A percentile compares a stretch with the other conserved stretches of the same genome.
Evolutionary conservation across 2,888 invertebrate genomes (phyloP).

Genomic region (Tuta absoluta): DNA sequence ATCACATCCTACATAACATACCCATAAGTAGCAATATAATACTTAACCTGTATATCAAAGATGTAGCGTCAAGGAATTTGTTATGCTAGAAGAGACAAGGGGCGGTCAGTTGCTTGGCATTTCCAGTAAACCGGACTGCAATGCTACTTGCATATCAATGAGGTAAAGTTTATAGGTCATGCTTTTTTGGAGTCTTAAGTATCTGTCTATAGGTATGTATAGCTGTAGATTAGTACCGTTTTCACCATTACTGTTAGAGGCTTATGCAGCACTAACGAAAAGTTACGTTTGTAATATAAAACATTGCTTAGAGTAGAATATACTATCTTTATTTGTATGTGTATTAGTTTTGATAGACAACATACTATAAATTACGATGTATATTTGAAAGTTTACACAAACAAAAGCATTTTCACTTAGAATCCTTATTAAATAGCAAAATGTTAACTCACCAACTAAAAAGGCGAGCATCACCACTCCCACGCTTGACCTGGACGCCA

Average conservation of each 20-base stretch:
- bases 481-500: constrained; percentile 66
- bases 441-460: constrained; percentile 65
- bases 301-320: no score
- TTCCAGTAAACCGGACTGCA: constrained; percentile 5
- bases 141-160: constrained; percentile 37
- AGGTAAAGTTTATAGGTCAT: constrained; percentile 43
- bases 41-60: constrained; percentile 1
- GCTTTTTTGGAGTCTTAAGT: neutral
- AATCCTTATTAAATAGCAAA: neutral
- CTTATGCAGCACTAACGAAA: no score
- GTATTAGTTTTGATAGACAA: no score
- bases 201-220: neutral
- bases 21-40: no score
- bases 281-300: no score
- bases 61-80: constrained; percentile 24
- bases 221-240: neutral
- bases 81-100: constrained; percentile 48
- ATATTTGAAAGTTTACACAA: neutral
- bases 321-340: no score
- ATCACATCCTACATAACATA: no score
- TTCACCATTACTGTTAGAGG: no score
- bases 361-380: no score
- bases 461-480: constrained; percentile 62
- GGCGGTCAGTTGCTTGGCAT: constrained; percentile 47
- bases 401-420: neutral